These are phyloP conservation scores for Eospalax fontanierii DNA, from an alignment of 2,797 vertebrate genomes.

Conservation along the genomic window DNA sequence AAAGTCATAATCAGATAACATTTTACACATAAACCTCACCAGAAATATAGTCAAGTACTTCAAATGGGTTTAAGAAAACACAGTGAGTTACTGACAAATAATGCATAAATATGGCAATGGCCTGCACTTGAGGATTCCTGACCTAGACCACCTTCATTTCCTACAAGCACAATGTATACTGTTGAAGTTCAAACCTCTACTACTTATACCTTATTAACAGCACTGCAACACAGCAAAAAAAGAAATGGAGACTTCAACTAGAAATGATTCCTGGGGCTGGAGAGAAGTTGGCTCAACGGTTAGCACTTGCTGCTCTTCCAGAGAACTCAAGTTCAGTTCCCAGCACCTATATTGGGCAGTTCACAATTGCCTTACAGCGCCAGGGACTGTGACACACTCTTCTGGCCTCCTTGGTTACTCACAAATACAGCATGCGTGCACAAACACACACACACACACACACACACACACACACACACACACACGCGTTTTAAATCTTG, in stretches of 20 bases:
- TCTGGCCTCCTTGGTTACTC: no score
- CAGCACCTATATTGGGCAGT: no score
- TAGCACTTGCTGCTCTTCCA: no score
- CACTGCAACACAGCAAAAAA: background rate
- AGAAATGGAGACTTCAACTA: background rate
- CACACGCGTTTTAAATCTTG: no score
- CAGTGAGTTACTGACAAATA: slow-evolving; percentile 36
- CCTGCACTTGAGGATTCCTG: background rate
- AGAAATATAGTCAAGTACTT: slow-evolving; percentile 54
- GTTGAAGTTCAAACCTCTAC: slow-evolving; percentile 9
- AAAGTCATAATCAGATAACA: slow-evolving; percentile 41
- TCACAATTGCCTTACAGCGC: no score
- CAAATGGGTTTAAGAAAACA: slow-evolving; percentile 25
- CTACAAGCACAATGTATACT: background rate
- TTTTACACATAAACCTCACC: slow-evolving; percentile 57
- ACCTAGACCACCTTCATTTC: background rate
- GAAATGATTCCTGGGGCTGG: background rate
- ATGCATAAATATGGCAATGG: background rate
- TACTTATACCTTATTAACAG: background rate
- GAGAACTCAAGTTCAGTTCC: no score
- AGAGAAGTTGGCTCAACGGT: background rate
- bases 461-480: no score
- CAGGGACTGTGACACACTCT: no score
- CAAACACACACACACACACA: no score
- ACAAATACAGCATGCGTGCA: no score